A percentile compares a stretch with the other conserved stretches of the same genome.
These are phyloP conservation scores for Prionace glauca DNA, from an alignment of 2,797 vertebrate species.

Conservation along the genomic window DNA sequence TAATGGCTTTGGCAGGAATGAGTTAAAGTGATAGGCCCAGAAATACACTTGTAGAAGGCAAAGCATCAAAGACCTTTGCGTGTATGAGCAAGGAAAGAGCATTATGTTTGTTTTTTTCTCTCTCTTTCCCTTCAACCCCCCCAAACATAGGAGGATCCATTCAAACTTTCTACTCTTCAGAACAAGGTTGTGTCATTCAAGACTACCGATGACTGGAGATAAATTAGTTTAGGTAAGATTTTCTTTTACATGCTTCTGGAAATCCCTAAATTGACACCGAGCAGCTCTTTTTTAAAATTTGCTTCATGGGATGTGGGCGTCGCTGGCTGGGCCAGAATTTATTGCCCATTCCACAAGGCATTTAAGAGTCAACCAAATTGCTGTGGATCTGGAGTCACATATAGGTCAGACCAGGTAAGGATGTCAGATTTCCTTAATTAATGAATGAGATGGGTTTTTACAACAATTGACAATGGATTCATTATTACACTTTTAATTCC, in stretches of 20 bases:
- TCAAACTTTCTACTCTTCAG: constrained; percentile 22
- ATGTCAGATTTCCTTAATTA: too few relatives aligned
- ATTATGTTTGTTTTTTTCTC: neutral
- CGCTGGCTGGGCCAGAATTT: too few relatives aligned
- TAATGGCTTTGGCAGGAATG: neutral
- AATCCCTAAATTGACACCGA: neutral
- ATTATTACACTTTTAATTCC: too few relatives aligned
- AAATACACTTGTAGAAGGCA: neutral
- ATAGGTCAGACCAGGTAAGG: too few relatives aligned
- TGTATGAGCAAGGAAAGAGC: neutral
- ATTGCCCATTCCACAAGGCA: too few relatives aligned
- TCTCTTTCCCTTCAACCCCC: neutral
- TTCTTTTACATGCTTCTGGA: neutral
- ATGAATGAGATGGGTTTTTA: too few relatives aligned
- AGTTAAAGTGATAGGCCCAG: neutral
- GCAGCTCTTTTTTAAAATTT: too few relatives aligned
- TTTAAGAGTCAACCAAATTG: too few relatives aligned
- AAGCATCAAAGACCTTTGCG: neutral
- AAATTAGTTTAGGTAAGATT: constrained; percentile 32
- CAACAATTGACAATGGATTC: too few relatives aligned
- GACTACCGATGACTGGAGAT: neutral
- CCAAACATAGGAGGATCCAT: constrained; percentile 16
- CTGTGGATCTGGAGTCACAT: too few relatives aligned
- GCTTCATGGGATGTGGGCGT: too few relatives aligned
- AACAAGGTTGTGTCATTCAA: neutral